Evolutionary conservation across 2,113 vertebrate species (phyloP).

Genomic region (Hepsetus odoe): DNA sequence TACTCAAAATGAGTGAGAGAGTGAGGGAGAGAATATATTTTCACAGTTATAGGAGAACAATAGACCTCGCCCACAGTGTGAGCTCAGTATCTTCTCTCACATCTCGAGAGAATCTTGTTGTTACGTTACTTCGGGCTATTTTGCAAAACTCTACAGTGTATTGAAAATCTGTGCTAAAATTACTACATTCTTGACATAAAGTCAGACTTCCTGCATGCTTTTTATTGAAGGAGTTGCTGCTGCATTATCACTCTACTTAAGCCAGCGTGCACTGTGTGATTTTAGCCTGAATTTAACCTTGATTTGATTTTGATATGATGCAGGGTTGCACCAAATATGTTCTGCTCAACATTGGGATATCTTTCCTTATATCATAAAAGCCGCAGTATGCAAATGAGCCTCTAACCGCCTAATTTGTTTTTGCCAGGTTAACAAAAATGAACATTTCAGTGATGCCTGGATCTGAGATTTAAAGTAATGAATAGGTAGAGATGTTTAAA

Average conservation of each 20-base stretch:
- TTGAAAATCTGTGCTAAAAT: not conserved
- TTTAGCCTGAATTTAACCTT: not conserved
- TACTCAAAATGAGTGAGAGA: not conserved
- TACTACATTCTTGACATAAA: not conserved
- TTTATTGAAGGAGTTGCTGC: not conserved
- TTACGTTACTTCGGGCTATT: not conserved
- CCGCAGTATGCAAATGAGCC: too few relatives aligned
- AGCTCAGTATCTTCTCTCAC: not conserved
- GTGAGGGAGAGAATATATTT: not conserved
- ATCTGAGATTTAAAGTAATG: too few relatives aligned
- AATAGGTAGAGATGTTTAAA: too few relatives aligned
- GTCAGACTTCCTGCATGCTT: not conserved
- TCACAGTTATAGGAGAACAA: not conserved
- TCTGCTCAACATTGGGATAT: too few relatives aligned
- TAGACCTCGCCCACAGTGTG: not conserved
- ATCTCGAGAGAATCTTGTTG: not conserved
- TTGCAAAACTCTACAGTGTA: not conserved
- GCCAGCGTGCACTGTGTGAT: not conserved
- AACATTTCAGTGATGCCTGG: too few relatives aligned
- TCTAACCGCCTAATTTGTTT: too few relatives aligned
- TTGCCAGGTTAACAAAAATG: too few relatives aligned
- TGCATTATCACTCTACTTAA: not conserved
- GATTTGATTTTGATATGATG: too few relatives aligned
- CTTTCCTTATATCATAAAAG: too few relatives aligned
- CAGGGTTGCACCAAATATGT: too few relatives aligned